Evolutionary conservation across 2,113 vertebrate genomes (phyloP), one percentile per base, ranked within the genome.

Genomic region (Gallinago paraguaiae): DNA sequence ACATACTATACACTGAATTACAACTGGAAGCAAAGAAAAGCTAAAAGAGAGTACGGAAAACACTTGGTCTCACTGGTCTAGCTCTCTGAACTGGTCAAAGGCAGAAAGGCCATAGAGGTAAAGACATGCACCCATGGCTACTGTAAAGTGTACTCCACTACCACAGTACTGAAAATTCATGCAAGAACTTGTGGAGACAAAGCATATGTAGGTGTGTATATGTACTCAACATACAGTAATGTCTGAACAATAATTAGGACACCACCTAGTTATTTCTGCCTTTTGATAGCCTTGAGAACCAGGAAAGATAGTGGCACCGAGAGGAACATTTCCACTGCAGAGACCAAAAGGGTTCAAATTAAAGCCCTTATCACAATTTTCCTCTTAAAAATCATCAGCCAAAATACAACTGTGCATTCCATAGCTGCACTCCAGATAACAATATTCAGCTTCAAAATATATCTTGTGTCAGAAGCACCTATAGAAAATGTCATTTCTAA

Each of bases 101-200:
- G 33, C 3, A 69, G 45, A 69, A 81, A 74, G 20, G 6, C 35
- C 6, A 25, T 4, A 3, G 33, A 77, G 22, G 9, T 23, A 64
- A 53, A 37, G 48, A 46, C 30, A 25, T 1, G 6, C 10, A 53
- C 13, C 15, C 4, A 1, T 3, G 7, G 15, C 22, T 41, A 7
- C 10, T 22, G 10, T 14, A 82, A 46, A 15, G 17, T 2, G 7
- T 8, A 19, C 7, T 87, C 48, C 64, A 7, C 23, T 65, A 63
- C 9, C 35, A 57, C 1, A 24, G 28, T 23, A 74, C 4, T 45
- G 46, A 70, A 88, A 93, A 85, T 13, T 33, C 17, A 53, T 9
- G 7, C 18, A 64, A 64, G 18, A 54, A 65, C 61, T 70, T 50
- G 5, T 20, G 45, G 50, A 41, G 17, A 39, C 51, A 57, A 67